Percentiles rank a stretch among this genome's conserved stretches.
phyloP scores from a whole-genome alignment of 2,888 invertebrate genomes.

The Troides aeacus region DNA sequence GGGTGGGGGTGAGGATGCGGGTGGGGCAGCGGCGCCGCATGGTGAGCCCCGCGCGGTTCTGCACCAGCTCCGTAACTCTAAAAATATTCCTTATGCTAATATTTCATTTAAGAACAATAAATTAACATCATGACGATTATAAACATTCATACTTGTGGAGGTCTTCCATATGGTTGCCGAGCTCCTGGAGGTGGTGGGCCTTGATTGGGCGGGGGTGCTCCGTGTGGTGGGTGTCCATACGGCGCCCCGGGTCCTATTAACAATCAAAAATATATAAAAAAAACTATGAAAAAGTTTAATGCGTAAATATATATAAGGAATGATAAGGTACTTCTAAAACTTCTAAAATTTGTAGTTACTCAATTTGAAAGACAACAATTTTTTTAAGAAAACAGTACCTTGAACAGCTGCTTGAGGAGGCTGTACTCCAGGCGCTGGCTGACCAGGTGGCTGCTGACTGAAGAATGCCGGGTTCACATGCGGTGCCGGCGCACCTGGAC shows the following conservation, averaged over 20 bases:
- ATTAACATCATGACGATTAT: not conserved
- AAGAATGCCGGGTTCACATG: conserved; percentile 99
- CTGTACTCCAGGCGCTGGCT: conserved; percentile 65
- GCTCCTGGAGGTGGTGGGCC: conserved; percentile 80
- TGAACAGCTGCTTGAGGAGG: conserved; percentile 82
- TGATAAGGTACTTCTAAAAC: too few species aligned
- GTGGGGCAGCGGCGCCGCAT: conserved; percentile 41
- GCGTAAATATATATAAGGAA: too few species aligned
- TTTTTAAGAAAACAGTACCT: conserved; percentile 40
- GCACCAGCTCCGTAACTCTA: conserved; percentile 52
- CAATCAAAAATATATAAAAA: not conserved
- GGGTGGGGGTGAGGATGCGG: conserved; percentile 41
- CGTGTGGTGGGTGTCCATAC: conserved; percentile 81
- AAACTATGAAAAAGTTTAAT: too few species aligned
- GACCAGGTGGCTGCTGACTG: conserved; percentile 82
- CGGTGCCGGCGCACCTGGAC: conserved; percentile 88
- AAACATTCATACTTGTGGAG: conserved; percentile 69
- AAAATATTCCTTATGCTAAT: not conserved
- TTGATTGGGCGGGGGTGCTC: conserved; percentile 85
- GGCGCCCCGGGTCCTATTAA: conserved; percentile 81
- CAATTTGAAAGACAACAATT: too few species aligned
- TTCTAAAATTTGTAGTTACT: too few species aligned
- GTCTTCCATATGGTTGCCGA: conserved; percentile 80
- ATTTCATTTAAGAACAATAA: not conserved
- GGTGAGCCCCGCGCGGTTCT: conserved; percentile 46